phyloP scores from a whole-genome alignment of 2,113 vertebrate genomes.

The Hassar affinis region DNA sequence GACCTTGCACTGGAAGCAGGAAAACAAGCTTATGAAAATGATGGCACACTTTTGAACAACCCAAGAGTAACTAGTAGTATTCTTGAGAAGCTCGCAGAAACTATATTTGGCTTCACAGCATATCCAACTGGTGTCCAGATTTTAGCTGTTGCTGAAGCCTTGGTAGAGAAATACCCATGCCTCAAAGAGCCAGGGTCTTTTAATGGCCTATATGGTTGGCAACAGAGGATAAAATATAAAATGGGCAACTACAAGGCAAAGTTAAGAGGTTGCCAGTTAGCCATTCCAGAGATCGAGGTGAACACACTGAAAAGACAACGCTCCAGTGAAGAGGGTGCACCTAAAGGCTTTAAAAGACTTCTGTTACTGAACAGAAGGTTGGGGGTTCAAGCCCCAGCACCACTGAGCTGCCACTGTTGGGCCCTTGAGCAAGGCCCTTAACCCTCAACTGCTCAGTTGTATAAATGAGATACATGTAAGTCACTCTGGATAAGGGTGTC shows the following conservation, averaged over 20 bases:
- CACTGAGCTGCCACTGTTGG: too few species aligned
- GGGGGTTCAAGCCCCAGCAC: too few species aligned
- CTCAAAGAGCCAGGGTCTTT: constrained; percentile 48
- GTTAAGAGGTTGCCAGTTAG: too few species aligned
- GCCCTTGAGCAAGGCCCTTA: too few species aligned
- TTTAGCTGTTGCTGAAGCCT: constrained; percentile 31
- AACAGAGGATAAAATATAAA: constrained; percentile 44
- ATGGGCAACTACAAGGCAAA: not conserved
- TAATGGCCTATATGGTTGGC: constrained; percentile 39
- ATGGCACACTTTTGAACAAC: constrained; percentile 22
- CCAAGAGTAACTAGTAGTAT: constrained; percentile 24
- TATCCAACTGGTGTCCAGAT: constrained; percentile 44
- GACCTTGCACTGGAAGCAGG: not conserved
- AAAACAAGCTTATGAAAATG: not conserved
- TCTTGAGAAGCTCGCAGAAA: constrained; percentile 39
- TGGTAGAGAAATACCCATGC: constrained; percentile 42
- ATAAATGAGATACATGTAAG: too few species aligned
- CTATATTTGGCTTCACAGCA: constrained; percentile 44
- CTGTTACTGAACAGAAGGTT: too few species aligned
- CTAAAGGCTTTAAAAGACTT: too few species aligned
- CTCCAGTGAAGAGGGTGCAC: not conserved
- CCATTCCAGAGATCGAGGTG: too few species aligned
- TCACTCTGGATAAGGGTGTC: too few species aligned
- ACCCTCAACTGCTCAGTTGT: too few species aligned
- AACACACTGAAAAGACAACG: too few species aligned